phyloP scores from a whole-genome alignment of 2,888 invertebrate species.

The Thera britannica region DNA sequence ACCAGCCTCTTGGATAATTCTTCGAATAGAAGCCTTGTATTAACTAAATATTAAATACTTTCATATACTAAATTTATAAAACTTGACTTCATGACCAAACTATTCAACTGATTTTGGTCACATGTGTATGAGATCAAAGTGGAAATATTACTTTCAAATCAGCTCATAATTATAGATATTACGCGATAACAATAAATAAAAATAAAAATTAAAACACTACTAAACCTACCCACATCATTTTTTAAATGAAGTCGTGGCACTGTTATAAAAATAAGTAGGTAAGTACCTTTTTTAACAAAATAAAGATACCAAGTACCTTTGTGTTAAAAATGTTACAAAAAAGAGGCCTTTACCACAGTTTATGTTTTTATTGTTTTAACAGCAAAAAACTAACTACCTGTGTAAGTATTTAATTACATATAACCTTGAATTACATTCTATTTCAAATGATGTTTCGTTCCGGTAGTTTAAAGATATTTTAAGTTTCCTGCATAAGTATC shows the following conservation, averaged over 20 bases:
- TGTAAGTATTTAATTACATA: background rate
- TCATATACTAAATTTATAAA: no score
- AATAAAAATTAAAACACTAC: background rate
- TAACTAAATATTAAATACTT: no score
- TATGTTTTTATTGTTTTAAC: constrained; percentile 10
- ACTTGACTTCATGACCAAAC: no score
- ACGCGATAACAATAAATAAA: background rate
- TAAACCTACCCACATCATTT: no score
- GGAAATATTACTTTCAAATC: no score
- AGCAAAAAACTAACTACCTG: constrained; percentile 11
- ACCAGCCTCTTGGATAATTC: no score
- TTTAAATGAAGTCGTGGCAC: no score
- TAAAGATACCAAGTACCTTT: background rate
- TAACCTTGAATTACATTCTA: constrained; percentile 13
- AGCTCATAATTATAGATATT: no score
- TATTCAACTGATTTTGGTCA: no score
- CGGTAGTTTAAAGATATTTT: constrained; percentile 1
- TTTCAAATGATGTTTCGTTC: background rate
- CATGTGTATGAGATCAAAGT: no score
- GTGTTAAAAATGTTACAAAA: background rate
- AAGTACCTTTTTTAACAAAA: background rate
- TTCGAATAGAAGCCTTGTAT: no score
- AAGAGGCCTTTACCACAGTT: constrained; percentile 12
- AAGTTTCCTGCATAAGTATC: background rate
- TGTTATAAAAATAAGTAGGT: background rate